phyloP scores from a whole-genome alignment of 2,888 invertebrate species.

The Erannis defoliaria region DNA sequence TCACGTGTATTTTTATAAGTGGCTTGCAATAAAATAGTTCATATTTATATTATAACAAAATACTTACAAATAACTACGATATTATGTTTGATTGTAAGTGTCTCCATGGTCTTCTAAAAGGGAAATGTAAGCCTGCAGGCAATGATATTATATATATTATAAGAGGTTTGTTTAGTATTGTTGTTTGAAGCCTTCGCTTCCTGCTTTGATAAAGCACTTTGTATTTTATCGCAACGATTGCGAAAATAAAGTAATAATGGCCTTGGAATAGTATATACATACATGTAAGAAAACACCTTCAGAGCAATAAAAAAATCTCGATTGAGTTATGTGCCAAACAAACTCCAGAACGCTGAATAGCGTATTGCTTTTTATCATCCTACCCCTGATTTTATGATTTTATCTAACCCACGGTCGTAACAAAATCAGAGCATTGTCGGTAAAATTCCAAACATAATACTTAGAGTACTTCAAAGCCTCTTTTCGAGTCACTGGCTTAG shows the following conservation, averaged over 20 bases:
- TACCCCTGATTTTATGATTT: background rate
- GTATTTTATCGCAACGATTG: constrained; percentile 2
- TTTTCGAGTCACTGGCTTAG: constrained; percentile 38
- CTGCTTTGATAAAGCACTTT: constrained; percentile 20
- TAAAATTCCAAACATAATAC: constrained; percentile 30
- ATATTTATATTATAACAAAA: constrained; percentile 2
- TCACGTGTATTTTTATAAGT: background rate
- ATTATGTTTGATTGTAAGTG: background rate
- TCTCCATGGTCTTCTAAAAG: background rate
- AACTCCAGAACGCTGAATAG: background rate
- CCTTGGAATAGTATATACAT: background rate
- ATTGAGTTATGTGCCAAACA: background rate
- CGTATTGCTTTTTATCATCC: background rate
- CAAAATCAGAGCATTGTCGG: constrained; percentile 22
- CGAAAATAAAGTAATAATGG: background rate
- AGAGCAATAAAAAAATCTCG: background rate
- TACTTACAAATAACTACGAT: background rate
- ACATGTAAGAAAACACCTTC: background rate
- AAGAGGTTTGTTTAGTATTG: constrained; percentile 25
- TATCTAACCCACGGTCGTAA: background rate
- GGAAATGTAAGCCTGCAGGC: too few species aligned
- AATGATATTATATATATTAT: constrained; percentile 43
- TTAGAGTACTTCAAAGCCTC: constrained; percentile 25
- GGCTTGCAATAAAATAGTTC: too few species aligned
- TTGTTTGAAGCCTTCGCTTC: constrained; percentile 26